Evolutionary conservation across 2,113 vertebrate genomes (phyloP), one percentile per base, ranked within the genome.

Genomic region (Dicerorhinus sumatrensis): DNA sequence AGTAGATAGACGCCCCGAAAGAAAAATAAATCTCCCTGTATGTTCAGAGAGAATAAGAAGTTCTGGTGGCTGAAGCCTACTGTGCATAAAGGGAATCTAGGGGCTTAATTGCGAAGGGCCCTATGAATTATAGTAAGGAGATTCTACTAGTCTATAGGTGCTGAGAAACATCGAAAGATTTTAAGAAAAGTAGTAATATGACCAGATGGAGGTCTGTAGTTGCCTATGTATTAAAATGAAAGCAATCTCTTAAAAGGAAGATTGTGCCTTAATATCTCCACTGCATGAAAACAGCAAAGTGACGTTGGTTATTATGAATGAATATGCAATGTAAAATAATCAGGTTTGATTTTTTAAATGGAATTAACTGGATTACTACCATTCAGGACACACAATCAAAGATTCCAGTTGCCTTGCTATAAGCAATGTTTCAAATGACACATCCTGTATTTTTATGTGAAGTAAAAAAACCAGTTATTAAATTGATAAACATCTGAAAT

Each of bases 191-290:
- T 29, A 70, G 17, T 46, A 20, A 46, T 51, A 76, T 75, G 33
- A 95, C 51, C 42, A 80, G 83, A 46, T 72, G 46, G 75, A 89
- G 1, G 14, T 75, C 16, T 87, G 18, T 21, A 77, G 56, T 48
- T 89, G 42, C 54, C 77, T 73, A 42, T 73, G 48, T 75, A 62
- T 93, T 23, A 58, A 76, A 76, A 63, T 3, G 8, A 92, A 88
- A 89, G 79, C 81, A 73, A 75, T 76, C 8, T 81, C 36, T 89
- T 91, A 13, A 88, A 92, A 94, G 33, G 17, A 81, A 89, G 65
- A 21, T 25, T 79, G 29, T 62, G 20, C 6, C 42, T 42, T 86
- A 54, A 33, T 70, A 82, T 75, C 16, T 88, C 5, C 23, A 62
- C 20, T 75, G 29, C 14, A 80, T 2, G 36, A 20, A 93, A 80